These are phyloP conservation scores for Drosophila watanabei DNA, from an alignment of 1,140 invertebrate genomes.

Conservation along the genomic window DNA sequence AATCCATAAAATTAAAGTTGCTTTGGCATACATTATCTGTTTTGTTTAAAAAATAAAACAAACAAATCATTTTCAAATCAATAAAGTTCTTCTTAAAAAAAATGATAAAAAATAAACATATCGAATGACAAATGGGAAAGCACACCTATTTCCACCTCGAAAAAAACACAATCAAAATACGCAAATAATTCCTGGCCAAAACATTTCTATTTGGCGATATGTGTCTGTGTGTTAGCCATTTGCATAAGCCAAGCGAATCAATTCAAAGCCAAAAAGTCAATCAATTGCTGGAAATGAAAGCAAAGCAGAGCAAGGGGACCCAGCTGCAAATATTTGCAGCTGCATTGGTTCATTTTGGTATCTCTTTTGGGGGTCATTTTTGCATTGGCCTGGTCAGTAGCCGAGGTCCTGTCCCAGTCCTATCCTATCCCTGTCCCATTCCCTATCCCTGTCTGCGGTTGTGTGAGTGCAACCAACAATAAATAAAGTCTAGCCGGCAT, in stretches of 20 bases:
- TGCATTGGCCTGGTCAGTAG: conserved; percentile 29
- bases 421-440: not conserved
- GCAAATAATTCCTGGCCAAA: conserved; percentile 38
- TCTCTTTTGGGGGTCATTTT: conserved; percentile 16
- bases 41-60: not conserved
- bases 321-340: conserved; percentile 41
- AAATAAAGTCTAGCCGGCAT: conserved; percentile 76
- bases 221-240: conserved; percentile 37
- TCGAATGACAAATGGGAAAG: conserved; percentile 3
- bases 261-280: conserved; percentile 77
- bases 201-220: conserved; percentile 35
- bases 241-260: conserved; percentile 64
- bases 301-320: conserved; percentile 22
- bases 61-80: too few relatives aligned
- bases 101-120: conserved; percentile 10
- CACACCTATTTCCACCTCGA: not conserved
- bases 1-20: not conserved
- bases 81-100: not conserved
- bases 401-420: conserved; percentile 15
- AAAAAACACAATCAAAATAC: conserved; percentile 22
- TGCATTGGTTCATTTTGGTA: conserved; percentile 16
- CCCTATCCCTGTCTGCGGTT: conserved; percentile 12
- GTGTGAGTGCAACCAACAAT: conserved; percentile 55
- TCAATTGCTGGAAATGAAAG: conserved; percentile 66
- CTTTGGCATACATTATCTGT: not conserved